Base-by-base conservation (phyloP, 2,888 invertebrate genomes). In the Ceraclea dissimilis region DNA sequence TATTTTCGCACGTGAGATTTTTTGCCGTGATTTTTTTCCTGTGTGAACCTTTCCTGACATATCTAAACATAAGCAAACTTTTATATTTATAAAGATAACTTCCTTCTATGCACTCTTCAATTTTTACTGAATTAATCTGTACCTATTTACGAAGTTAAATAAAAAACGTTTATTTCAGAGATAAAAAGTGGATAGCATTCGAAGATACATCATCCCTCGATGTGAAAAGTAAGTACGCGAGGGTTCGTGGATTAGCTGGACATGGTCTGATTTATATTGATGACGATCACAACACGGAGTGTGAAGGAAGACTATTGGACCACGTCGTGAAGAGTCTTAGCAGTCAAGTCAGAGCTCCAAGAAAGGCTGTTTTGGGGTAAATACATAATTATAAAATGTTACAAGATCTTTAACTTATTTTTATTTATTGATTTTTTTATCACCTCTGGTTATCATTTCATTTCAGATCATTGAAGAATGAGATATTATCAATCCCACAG, bases 191-290 rank as follows among this genome's bases (percentile, higher is more conserved):
- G 88, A 79, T 89, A 51, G 83, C 88, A 2, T 88, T 87, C 66
- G 89, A 89, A 66, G 89, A 89, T 67, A 71, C 81, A 1, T 83
- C 82, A 17, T 86, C 86, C 49, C 79, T 85, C 17, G 83, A 85
- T 65, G 87, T 88, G 63, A 89, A 88, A 74, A 85, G 85, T 11
- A 88, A 88, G 69, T 89, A 89, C 69, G 79, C 82, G 0, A 69
- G 88, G 22, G 79, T 89, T 11, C 78, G 88, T 1, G 85, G 85
- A 2, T 70, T 89, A 10, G 87, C 84, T 0, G 88, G 88, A 1
- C 68, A 86, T 19, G 86, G 84, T 1, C 69, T 89, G 49, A 73
- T 74, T 61, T 66, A 72, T 1, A 71, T 83, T 0, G 82, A 84
- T 55, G 78, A 78, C 46, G 87, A 88, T 63, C 71, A 74, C 39